phyloP scores from a whole-genome alignment of 2,888 invertebrate genomes.

The Sarcophaga carnaria region DNA sequence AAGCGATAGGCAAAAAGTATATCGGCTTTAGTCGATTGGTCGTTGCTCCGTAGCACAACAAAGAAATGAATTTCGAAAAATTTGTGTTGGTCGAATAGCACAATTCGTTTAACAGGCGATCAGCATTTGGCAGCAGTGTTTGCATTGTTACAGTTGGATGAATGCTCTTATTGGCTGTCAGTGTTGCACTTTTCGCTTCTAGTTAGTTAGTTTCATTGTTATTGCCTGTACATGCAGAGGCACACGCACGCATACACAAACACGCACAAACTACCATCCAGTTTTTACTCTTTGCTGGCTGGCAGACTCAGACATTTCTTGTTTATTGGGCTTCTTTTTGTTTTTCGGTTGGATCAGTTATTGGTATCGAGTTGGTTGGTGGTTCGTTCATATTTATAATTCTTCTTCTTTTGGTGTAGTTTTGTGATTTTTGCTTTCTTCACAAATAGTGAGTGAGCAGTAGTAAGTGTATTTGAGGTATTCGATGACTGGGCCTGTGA shows the following conservation, averaged over 20 bases:
- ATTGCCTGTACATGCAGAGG: slow-evolving; percentile 8
- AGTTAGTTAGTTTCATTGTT: slow-evolving; percentile 63
- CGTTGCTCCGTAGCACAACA: slow-evolving; percentile 70
- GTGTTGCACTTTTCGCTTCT: slow-evolving; percentile 66
- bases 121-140: slow-evolving; percentile 73
- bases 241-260: not conserved
- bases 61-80: slow-evolving; percentile 79
- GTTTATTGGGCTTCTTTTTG: slow-evolving; percentile 54
- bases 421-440: slow-evolving; percentile 43
- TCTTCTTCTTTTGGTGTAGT: slow-evolving; percentile 19
- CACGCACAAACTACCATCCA: slow-evolving; percentile 64
- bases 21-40: slow-evolving; percentile 66
- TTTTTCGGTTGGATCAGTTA: slow-evolving; percentile 36
- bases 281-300: slow-evolving; percentile 70
- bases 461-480: not conserved
- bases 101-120: slow-evolving; percentile 79
- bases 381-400: slow-evolving; percentile 18
- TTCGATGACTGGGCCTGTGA: slow-evolving; percentile 2
- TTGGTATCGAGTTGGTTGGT: slow-evolving; percentile 57
- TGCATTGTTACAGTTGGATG: slow-evolving; percentile 80
- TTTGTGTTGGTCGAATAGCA: slow-evolving; percentile 82
- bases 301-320: not conserved
- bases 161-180: slow-evolving; percentile 79
- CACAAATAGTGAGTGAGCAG: not conserved
- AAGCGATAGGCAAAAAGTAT: slow-evolving; percentile 49